Percentiles rank a stretch among this genome's conserved stretches.
Evolutionary conservation across 2,113 vertebrate species (phyloP).

Genomic region (Plecturocebus donacophilus): DNA sequence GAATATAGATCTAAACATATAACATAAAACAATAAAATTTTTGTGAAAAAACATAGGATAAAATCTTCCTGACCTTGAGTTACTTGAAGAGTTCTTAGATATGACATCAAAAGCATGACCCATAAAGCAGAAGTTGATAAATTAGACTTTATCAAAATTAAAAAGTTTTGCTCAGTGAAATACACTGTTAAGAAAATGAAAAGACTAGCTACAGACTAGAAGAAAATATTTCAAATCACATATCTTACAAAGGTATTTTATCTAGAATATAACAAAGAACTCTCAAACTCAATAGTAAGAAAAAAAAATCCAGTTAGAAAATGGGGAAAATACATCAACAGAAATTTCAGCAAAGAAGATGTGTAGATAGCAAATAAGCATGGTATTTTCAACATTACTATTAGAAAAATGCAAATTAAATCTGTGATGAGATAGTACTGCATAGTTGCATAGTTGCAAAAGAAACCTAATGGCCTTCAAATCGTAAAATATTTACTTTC

Average conservation of each 20-base stretch:
- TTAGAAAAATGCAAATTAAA: neutral
- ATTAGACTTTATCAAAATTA: neutral
- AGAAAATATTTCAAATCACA: neutral
- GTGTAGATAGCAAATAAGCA: neutral
- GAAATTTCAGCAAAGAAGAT: neutral
- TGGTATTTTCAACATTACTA: neutral
- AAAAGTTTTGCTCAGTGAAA: neutral
- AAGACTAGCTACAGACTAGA: neutral
- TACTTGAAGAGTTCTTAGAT: neutral
- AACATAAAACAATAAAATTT: neutral
- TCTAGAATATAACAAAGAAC: neutral
- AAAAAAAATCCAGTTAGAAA: neutral
- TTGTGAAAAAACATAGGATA: neutral
- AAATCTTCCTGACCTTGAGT: constrained; percentile 1
- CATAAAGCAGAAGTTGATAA: neutral
- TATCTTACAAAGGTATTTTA: neutral
- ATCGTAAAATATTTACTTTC: neutral
- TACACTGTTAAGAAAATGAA: constrained; percentile 8
- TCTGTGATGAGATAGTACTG: neutral
- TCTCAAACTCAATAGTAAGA: neutral
- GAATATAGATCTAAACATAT: neutral
- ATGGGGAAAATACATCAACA: neutral
- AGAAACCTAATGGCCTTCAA: neutral
- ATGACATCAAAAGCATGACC: neutral
- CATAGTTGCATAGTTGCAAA: neutral